Evolutionary conservation across 2,888 invertebrate genomes (phyloP).

Genomic region (Dermolepida albohirtum): DNA sequence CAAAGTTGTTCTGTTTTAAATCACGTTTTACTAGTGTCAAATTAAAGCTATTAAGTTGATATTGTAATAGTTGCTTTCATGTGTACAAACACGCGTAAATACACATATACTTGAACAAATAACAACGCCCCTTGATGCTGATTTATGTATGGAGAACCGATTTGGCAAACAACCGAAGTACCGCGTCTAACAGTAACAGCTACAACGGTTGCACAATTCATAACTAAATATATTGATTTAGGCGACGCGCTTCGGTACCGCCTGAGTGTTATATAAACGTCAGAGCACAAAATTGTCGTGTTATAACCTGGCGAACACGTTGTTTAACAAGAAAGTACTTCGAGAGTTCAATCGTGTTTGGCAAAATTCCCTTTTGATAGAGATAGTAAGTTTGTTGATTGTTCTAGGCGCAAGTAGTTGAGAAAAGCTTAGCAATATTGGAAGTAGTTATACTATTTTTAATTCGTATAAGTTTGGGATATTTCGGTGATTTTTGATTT

Average conservation of each 20-base stretch:
- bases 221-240: constrained; percentile 32
- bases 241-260: constrained; percentile 1
- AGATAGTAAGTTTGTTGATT: constrained; percentile 3
- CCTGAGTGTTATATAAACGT: constrained; percentile 19
- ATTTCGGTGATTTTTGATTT: too few relatives aligned
- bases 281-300: constrained; percentile 8
- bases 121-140: constrained; percentile 16
- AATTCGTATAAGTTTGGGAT: too few relatives aligned
- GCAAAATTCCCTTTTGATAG: constrained; percentile 8
- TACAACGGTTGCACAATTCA: constrained; percentile 24
- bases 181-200: constrained; percentile 21
- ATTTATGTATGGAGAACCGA: constrained; percentile 31
- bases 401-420: too few relatives aligned
- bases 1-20: too few relatives aligned
- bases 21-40: background rate
- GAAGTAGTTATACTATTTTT: too few relatives aligned
- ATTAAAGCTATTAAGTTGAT: constrained; percentile 18
- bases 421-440: too few relatives aligned
- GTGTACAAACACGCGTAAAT: constrained; percentile 2
- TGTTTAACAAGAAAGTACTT: constrained; percentile 36
- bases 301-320: constrained; percentile 26
- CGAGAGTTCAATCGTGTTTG: constrained; percentile 19
- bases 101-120: constrained; percentile 14
- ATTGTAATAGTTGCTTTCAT: constrained; percentile 5
- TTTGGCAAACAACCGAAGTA: constrained; percentile 13